Evolutionary conservation across 1,140 invertebrate species (phyloP), one percentile per base, ranked within the genome.

Genomic region (Macrobrachium rosenbergii): DNA sequence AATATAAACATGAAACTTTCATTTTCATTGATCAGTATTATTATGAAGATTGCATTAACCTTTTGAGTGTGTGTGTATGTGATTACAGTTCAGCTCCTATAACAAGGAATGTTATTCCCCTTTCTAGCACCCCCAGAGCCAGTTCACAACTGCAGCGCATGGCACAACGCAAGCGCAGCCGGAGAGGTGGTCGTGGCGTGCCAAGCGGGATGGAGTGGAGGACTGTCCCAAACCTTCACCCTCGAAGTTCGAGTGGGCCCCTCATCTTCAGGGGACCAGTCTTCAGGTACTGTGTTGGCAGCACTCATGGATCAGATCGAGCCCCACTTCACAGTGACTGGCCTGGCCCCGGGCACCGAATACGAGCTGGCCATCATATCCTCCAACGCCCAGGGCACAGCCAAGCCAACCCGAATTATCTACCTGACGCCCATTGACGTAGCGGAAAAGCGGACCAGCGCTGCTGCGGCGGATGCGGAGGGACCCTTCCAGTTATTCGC

Each of bases 81-180:
- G 28, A 52, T 52, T 8, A 52, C 12, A 52, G 52, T 52, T 8
- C 52, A 52, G 2, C 52, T 52, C 6, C 12, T 10, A 8, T 52
- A 52, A 52, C 12, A 52, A 52, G 12, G 8, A 10, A 52, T 12
- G 12, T 52, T 52, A 12, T 10, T 16, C 6, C 23, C 3, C 8
- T 16, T 16, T 37, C 59, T 37, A 12, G 21, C 59, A 7, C 73
- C 28, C 58, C 97, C 97, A n/a, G 96, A 97, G 90, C 94, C 96
- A 58, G 93, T 97, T 60, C 94, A 96, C 89, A 98, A 98, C 92
- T 98, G 97, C 92, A 95, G 95, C 21, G 94, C 97, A 8, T 94
- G 95, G 16, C 97, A 98, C 92, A 95, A 96, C 58, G 97, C 96
- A 7, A 95, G 96, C 90, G 77, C 45, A 16, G 83, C 83, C 2